Conservation (phyloP, 35 echinoderm and acorn worm species). For the Apostichopus japonicus region DNA sequence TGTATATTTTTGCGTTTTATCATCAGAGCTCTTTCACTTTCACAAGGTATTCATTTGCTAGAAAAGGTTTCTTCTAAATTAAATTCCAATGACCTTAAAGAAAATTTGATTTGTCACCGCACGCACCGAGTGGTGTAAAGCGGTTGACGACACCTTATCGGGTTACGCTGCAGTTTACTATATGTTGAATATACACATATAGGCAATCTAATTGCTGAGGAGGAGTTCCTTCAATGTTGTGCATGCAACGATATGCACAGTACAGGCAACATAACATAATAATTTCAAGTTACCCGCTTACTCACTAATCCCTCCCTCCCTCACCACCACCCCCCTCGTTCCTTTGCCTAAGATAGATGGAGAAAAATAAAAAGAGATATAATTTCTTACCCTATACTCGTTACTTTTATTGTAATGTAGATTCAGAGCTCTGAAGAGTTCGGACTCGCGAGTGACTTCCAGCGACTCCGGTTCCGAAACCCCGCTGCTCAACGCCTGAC, state of each 20-base stretch:
- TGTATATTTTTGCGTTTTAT: slow-evolving; percentile 29
- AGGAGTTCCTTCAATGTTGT: too few species aligned
- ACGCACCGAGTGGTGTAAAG: too few species aligned
- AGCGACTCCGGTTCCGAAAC: slow-evolving; percentile 68
- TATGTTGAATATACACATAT: too few species aligned
- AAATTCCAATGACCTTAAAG: not conserved
- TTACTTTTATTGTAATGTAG: slow-evolving; percentile 99
- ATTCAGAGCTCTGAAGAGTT: slow-evolving; percentile 88
- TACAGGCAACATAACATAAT: too few species aligned
- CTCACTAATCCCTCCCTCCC: too few species aligned
- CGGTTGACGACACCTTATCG: too few species aligned
- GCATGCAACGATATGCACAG: too few species aligned
- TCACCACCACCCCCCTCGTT: too few species aligned
- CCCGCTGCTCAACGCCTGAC: slow-evolving; percentile 79
- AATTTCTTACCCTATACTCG: slow-evolving; percentile 82
- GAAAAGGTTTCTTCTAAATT: not conserved
- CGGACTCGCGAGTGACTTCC: slow-evolving; percentile 80
- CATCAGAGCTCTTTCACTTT: slow-evolving; percentile 13
- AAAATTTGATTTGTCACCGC: not conserved
- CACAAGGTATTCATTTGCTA: not conserved
- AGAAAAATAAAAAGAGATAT: not conserved
- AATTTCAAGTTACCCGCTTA: too few species aligned
- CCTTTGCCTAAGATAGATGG: too few species aligned
- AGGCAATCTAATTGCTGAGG: too few species aligned
- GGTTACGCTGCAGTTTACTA: too few species aligned